Percentiles rank a stretch among this genome's conserved stretches.
phyloP scores from a whole-genome alignment of 2,888 invertebrate genomes.

The Melangyna quadrimaculata region DNA sequence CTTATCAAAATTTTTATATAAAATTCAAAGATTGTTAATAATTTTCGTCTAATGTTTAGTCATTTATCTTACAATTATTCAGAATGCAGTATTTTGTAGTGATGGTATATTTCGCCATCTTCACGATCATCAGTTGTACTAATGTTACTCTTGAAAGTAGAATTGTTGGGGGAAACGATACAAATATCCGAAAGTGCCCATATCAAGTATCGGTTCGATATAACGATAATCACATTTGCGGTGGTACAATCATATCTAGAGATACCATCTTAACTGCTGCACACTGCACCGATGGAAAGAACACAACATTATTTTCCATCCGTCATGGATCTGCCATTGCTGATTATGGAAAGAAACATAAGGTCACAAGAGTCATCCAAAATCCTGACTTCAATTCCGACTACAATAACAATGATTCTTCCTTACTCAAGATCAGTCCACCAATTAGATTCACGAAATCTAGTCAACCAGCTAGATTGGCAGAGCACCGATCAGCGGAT shows the following conservation, averaged over 20 bases:
- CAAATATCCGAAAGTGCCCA: not conserved
- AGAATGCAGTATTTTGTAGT: not conserved
- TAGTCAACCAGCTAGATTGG: not conserved
- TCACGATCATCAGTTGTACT: not conserved
- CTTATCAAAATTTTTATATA: not conserved
- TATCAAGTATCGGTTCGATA: not conserved
- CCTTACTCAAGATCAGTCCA: not conserved
- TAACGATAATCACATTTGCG: not conserved
- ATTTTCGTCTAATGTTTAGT: not conserved
- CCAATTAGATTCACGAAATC: not conserved
- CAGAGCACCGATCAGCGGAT: not conserved
- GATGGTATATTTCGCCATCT: not conserved
- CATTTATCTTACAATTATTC: not conserved
- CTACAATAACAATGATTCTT: not conserved
- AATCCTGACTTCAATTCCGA: not conserved
- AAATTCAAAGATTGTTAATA: not conserved
- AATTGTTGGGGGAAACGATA: not conserved
- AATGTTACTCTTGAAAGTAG: not conserved
- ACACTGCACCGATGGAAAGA: not conserved
- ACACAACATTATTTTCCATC: not conserved
- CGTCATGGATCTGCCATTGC: not conserved
- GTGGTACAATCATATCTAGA: not conserved
- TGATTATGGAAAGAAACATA: not conserved
- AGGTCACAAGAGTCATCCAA: not conserved
- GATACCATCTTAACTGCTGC: not conserved